phyloP scores from a whole-genome alignment of 2,888 invertebrate species.

The Pelosia muscerda region DNA sequence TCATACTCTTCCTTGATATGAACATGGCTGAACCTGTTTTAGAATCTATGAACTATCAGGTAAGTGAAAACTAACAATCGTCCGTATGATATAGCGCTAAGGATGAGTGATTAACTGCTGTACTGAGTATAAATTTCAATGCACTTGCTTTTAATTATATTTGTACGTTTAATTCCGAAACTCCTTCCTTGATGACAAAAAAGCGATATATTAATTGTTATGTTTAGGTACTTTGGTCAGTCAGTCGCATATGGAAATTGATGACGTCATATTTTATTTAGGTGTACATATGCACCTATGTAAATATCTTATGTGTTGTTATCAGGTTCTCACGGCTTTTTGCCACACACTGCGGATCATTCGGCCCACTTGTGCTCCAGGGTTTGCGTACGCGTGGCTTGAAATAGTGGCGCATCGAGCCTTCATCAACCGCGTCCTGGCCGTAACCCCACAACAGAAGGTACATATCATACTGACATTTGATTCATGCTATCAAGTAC shows the following conservation, averaged over 20 bases:
- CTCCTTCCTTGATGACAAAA: too few relatives aligned
- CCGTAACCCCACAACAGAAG: constrained; percentile 96
- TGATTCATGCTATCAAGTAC: not conserved
- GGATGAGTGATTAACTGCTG: too few relatives aligned
- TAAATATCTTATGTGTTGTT: not conserved
- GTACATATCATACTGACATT: constrained; percentile 58
- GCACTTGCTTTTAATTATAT: not conserved
- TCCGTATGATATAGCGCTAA: not conserved
- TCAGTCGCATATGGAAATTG: not conserved
- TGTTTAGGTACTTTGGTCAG: not conserved
- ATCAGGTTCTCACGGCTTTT: constrained; percentile 95
- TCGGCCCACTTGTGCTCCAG: constrained; percentile 96
- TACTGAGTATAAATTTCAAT: not conserved
- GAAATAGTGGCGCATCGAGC: constrained; percentile 98
- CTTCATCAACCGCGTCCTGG: constrained; percentile 97
- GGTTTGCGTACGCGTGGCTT: constrained; percentile 99
- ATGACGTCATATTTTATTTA: not conserved
- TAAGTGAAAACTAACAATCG: constrained; percentile 55
- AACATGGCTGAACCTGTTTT: constrained; percentile 97
- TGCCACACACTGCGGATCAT: constrained; percentile 98
- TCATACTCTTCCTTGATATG: constrained; percentile 98
- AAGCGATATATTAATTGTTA: too few relatives aligned
- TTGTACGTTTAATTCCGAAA: not conserved
- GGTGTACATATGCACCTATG: too few relatives aligned
- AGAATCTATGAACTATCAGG: constrained; percentile 97